Percentiles rank a stretch among this genome's conserved stretches.
Evolutionary conservation across 2,888 invertebrate species (phyloP).

Genomic region (Cantharis lateralis): DNA sequence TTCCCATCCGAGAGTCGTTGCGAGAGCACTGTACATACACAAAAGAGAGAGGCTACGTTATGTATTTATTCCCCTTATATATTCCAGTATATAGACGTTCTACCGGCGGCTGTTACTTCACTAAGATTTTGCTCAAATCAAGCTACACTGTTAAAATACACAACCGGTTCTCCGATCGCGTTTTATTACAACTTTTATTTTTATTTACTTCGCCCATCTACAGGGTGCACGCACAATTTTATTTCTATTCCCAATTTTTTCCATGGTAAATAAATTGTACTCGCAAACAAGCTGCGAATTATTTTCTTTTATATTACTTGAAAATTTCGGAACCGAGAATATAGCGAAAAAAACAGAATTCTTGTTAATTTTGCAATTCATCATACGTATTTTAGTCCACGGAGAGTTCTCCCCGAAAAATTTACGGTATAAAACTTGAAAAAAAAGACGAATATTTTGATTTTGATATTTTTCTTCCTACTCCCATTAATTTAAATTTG

Average conservation of each 20-base stretch:
- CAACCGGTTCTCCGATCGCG: constrained; percentile 8
- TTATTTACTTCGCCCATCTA: neutral
- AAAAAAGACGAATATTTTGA: no score
- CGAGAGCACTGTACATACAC: constrained; percentile 50
- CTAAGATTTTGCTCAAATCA: constrained; percentile 37
- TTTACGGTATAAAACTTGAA: no score
- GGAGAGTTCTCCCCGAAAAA: no score
- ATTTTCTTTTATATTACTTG: no score
- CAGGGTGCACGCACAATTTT: neutral
- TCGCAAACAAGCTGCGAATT: no score
- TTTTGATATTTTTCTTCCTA: no score
- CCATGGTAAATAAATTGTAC: no score
- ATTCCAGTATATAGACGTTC: constrained; percentile 52
- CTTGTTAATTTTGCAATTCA: no score
- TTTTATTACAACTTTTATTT: neutral
- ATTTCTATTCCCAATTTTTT: neutral
- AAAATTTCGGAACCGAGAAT: no score
- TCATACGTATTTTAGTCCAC: no score
- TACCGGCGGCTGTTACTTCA: constrained; percentile 47
- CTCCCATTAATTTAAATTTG: no score
- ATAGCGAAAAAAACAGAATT: no score
- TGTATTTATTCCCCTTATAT: constrained; percentile 54
- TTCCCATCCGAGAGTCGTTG: constrained; percentile 59
- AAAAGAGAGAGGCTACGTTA: constrained; percentile 38
- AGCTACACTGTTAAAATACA: constrained; percentile 46